Evolutionary conservation across 2,113 vertebrate species (phyloP).

Genomic region (Plecturocebus donacophilus): DNA sequence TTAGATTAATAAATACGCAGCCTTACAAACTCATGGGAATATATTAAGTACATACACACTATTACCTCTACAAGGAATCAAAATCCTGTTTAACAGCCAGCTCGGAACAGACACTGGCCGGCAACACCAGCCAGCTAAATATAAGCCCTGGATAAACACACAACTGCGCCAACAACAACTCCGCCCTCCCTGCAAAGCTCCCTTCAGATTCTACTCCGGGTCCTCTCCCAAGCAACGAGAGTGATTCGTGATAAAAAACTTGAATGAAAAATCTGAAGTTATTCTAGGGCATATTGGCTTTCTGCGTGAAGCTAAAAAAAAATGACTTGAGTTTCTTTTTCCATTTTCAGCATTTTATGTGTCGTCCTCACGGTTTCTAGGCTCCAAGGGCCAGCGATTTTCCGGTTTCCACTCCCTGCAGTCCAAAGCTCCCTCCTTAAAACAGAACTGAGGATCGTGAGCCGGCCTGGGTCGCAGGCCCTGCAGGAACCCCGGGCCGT

Average conservation of each 20-base stretch:
- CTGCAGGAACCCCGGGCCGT: not conserved
- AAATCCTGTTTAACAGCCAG: conserved; percentile 1
- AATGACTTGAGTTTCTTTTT: not conserved
- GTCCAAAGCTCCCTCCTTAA: not conserved
- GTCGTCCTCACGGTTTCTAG: not conserved
- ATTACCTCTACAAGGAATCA: not conserved
- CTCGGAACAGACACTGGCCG: not conserved
- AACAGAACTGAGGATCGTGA: not conserved
- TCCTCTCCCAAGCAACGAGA: conserved; percentile 34
- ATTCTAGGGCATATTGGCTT: not conserved
- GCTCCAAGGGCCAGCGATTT: not conserved
- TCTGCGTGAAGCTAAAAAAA: not conserved
- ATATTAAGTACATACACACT: not conserved
- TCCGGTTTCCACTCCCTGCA: no score
- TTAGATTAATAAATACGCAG: not conserved
- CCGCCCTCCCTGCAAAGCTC: not conserved
- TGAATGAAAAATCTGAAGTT: not conserved
- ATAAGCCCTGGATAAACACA: not conserved
- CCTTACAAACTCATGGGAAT: not conserved
- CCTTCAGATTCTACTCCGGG: not conserved
- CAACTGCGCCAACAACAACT: not conserved
- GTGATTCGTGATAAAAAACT: conserved; percentile 41
- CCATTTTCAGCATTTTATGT: not conserved
- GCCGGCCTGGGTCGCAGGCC: no score
- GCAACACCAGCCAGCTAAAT: not conserved